Percentiles rank a stretch among this genome's conserved stretches.
phyloP scores from a whole-genome alignment of 53 echinoderm and acorn worm species.

The Crossaster papposus region DNA sequence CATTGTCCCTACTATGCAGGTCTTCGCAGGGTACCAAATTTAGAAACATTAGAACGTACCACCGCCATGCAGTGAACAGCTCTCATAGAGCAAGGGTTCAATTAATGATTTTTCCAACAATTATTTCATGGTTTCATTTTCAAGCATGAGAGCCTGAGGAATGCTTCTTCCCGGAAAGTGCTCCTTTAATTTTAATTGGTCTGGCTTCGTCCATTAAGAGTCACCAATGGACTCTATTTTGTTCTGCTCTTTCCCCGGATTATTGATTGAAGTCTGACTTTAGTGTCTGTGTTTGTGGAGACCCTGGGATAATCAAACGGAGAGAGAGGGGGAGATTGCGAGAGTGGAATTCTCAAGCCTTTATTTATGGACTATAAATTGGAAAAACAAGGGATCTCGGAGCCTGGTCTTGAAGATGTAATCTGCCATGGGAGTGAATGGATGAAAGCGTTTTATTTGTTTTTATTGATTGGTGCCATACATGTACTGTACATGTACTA shows the following conservation, averaged over 20 bases:
- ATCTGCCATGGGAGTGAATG: not conserved
- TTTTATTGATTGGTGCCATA: not conserved
- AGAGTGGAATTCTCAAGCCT: not conserved
- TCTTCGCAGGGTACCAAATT: too few relatives aligned
- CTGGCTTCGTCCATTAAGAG: slow-evolving; percentile 3
- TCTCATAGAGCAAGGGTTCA: too few relatives aligned
- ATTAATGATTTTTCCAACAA: too few relatives aligned
- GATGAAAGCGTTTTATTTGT: not conserved
- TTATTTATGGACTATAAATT: not conserved
- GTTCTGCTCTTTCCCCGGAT: not conserved
- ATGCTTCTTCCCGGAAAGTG: too few relatives aligned
- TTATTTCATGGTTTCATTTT: too few relatives aligned
- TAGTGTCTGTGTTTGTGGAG: not conserved
- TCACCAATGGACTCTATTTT: not conserved
- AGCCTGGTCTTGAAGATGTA: too few relatives aligned
- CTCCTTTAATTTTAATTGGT: not conserved
- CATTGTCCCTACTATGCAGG: too few relatives aligned
- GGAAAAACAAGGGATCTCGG: not conserved
- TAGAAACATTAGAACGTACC: too few relatives aligned
- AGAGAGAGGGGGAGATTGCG: not conserved
- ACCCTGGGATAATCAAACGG: not conserved
- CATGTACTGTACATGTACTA: not conserved
- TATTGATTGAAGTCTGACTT: slow-evolving; percentile 17
- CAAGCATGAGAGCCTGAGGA: too few relatives aligned
- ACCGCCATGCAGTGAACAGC: too few relatives aligned